Base-by-base conservation (phyloP, 1,140 invertebrate genomes). In the Physella acuta region DNA sequence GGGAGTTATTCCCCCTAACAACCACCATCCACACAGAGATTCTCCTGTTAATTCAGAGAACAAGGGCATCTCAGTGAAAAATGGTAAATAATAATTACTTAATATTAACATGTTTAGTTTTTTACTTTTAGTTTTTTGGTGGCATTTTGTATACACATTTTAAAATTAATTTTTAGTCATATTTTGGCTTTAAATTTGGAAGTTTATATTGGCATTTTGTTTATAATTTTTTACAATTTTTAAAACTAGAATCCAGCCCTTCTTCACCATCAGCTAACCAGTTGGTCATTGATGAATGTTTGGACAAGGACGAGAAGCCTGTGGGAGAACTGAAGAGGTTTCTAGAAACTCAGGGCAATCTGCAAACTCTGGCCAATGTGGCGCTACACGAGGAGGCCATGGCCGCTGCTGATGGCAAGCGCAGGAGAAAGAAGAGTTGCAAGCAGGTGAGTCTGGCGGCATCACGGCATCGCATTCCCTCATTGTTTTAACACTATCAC, bases 291-390 rank as follows among this genome's bases (percentile, higher is more conserved):
- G 76, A 78, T 52, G 76, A 78, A 49, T 55, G 4, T 20, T 2
- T 31, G 33, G 26, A 31, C 49, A 28, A 3, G 59, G 58, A 39
- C 44, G 70, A 1, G 65, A 72, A 17, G 60, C 56, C 51, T 65
- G 67, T 56, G 0, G 70, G 71, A n/a, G 70, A 60, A n/a, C n/a
- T 56, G 17, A 56, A 39, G 64, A 55, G 24, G 24, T 34, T 56
- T n/a, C 55, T 66, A 44, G 51, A 39, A 11, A 52, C 39, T 4
- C 68, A 73, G 51, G 74, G 75, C 62, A 79, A 79, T 63, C 67
- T 81, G n/a, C 75, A 76, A 14, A 81, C 80, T 20, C 70, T 81
- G 28, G 80, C 80, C 8, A 63, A 51, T 49, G 80, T 80, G 55
- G 77, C 79, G 34, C 72, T 73, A 20, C 68, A 76, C 51, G 76